Conservation (phyloP, 2,113 vertebrate species). For the Tympanuchus pallidicinctus region DNA sequence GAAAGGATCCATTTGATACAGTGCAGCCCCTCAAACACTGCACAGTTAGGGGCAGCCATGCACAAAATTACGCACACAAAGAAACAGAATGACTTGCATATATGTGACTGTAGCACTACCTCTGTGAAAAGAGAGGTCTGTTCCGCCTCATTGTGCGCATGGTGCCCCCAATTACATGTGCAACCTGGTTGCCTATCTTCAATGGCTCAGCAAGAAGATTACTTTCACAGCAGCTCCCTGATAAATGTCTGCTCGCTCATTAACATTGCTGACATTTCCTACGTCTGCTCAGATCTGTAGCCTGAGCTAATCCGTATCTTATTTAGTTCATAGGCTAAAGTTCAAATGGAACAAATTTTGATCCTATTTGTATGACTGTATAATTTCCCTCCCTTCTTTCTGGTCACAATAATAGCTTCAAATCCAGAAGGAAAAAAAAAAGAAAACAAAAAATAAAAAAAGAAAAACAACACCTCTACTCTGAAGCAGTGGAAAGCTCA, state of each 20-base stretch:
- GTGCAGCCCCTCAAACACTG: neutral
- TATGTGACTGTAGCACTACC: neutral
- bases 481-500: neutral
- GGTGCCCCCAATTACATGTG: neutral
- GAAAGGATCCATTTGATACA: neutral
- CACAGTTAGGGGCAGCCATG: neutral
- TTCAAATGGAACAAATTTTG: conserved; percentile 14
- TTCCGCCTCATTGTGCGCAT: neutral
- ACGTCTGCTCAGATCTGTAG: neutral
- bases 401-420: neutral
- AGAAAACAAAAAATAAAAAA: neutral
- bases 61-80: neutral
- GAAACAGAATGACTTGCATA: neutral
- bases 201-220: neutral
- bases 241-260: neutral
- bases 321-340: neutral
- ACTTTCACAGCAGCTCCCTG: neutral
- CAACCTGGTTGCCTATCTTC: neutral
- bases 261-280: conserved; percentile 3
- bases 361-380: neutral
- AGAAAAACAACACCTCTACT: neutral
- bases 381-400: neutral
- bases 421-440: neutral
- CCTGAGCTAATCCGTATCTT: neutral
- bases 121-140: neutral